Percentiles rank a stretch among this genome's conserved stretches.
phyloP scores from a whole-genome alignment of 2,113 vertebrate genomes.

The Aldabrachelys gigantea region DNA sequence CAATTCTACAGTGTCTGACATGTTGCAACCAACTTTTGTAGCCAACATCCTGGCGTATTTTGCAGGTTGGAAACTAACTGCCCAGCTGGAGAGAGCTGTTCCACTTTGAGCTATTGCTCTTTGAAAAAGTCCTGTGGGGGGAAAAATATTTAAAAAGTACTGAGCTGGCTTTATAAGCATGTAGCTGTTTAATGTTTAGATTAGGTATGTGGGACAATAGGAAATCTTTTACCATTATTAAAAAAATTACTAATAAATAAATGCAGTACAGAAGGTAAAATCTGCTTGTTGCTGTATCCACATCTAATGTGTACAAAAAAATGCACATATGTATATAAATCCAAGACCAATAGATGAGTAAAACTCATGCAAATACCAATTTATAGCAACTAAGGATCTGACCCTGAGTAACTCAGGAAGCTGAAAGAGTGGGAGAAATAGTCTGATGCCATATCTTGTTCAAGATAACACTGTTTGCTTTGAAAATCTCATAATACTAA shows the following conservation, averaged over 20 bases:
- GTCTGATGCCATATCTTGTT: background rate
- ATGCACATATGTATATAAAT: background rate
- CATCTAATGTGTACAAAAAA: conserved; percentile 21
- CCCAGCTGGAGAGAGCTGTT: conserved; percentile 97
- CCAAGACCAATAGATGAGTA: background rate
- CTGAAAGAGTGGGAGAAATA: background rate
- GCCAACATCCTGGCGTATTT: conserved; percentile 97
- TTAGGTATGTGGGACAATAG: conserved; percentile 41
- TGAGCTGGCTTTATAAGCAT: conserved; percentile 65
- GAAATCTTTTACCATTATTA: conserved; percentile 25
- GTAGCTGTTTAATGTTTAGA: conserved; percentile 49
- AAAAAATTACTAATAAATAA: conserved; percentile 4
- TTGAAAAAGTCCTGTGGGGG: conserved; percentile 92
- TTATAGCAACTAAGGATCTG: background rate
- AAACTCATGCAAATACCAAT: conserved; percentile 26
- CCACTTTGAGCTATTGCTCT: conserved; percentile 98
- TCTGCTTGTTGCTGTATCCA: conserved; percentile 18
- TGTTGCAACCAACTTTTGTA: conserved; percentile 96
- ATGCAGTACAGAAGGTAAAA: background rate
- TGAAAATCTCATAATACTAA: conserved; percentile 19
- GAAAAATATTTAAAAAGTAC: conserved; percentile 68
- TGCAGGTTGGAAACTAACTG: conserved; percentile 97
- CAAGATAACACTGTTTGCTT: conserved; percentile 20
- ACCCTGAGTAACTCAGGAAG: background rate
- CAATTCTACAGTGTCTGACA: conserved; percentile 94